Evolutionary conservation across 2,888 invertebrate genomes (phyloP), one percentile per base, ranked within the genome.

Genomic region (Toxonevra muliebris): DNA sequence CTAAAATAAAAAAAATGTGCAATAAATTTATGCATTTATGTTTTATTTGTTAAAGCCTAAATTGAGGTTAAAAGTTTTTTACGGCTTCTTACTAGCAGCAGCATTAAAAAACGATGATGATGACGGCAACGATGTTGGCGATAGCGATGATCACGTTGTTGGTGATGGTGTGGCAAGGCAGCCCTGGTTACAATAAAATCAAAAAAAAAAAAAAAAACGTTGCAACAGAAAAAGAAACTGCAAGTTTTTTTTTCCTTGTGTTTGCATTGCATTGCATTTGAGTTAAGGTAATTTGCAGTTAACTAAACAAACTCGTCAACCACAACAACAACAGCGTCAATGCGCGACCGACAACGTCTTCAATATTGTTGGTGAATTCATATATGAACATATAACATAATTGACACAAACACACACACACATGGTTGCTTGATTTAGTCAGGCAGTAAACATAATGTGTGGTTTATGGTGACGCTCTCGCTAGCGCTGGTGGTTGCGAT

Each of bases 51-150:
- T 58, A 61, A 62, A 71, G 71, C 70, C 73, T 71, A 74, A 76
- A 76, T 76, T 76, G 72, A 74, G 75, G 74, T 73, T 75, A 76
- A 74, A 73, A 71, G 71, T 75, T 71, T 69, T 72, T 74, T 74
- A 72, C 70, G 73, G 74, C 68, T 75, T 74, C 73, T 71, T 67
- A 68, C 61, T 50, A 48, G 60, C 55, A 59, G 17, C 54, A 55
- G 13, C 17, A 30, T n/a, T 20, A 15, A 41, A 65, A 19, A 60
- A 42, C 15, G 42, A 45, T 45, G 17, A 50, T 53, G 63, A 45
- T 17, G 63, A 30, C 50, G 50, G 15, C 17, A 40, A 65, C 2
- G 45, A 50, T 40, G 15, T 45, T 15, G 58, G n/a, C 30, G 17
- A 65, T 40, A 50, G 42, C 43, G n/a, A 48, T 17, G 19, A 17